Base-by-base conservation (phyloP, 2,113 vertebrate species). In the Opisthocomus hoazin region DNA sequence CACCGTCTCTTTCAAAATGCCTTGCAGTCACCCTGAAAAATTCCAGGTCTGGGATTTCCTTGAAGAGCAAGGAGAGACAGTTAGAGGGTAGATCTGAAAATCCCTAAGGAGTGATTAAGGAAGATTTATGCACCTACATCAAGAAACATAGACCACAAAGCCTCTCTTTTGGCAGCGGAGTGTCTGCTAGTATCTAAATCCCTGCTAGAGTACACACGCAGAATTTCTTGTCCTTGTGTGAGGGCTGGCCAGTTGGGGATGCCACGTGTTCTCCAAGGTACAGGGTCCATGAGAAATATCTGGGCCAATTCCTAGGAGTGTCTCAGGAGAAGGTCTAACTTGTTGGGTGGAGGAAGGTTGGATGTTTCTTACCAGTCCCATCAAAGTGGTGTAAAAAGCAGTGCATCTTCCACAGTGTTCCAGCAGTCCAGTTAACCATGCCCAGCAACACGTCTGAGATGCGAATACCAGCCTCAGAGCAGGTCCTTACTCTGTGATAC, bases 181-280 rank as follows among this genome's bases (percentile, higher is more conserved):
- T 34, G 15, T 43, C 51, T 53, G 41, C 22, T n/a, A 34, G 6
- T 24, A 36, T 4, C 29, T 22, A 57, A 84, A 76, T 19, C 61
- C 48, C 39, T 54, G 46, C 37, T 22, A 24, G 5, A 64, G 4
- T 22, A 37, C 76, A 26, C 0, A 0, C 4, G 7, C 41, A 61
- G 65, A 41, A 46, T 9, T 2, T 2, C 9, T 41, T 41, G 24
- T n/a, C 29, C 21, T 54, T 22, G 21, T 39, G 20, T 11, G 57
- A 43, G 30, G 23, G 9, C 77, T 80, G 63, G 3, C 11, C 43
- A 66, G 46, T 13, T 39, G 61, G 61, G 70, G 36, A 29, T 51
- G 41, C 19, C 39, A 23, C 11, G 1, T 3, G 16, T 32, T 74
- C 82, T 65, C 34, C 58, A 56, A 45, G 27, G 43, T 48, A 32